Percentiles rank a stretch among this genome's conserved stretches.
These are phyloP conservation scores for Glareola pratincola DNA, from an alignment of 2,113 vertebrate species.

Conservation along the genomic window DNA sequence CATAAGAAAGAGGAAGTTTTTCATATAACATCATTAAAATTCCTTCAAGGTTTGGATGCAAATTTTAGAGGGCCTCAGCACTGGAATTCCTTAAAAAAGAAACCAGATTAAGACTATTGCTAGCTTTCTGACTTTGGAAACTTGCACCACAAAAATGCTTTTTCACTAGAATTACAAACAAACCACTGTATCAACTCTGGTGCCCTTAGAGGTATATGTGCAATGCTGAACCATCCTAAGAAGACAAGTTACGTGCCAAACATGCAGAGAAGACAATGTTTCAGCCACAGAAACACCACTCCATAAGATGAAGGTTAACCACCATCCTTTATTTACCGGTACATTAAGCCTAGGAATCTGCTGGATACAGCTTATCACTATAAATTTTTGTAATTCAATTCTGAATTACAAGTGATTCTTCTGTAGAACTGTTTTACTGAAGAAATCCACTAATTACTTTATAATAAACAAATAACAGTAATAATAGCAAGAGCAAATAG, in stretches of 20 bases:
- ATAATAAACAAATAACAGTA: neutral
- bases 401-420: neutral
- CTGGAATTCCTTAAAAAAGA: neutral
- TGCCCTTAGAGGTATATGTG: neutral
- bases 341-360: neutral
- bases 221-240: neutral
- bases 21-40: neutral
- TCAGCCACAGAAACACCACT: neutral
- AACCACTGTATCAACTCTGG: neutral
- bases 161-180: neutral
- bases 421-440: neutral
- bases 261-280: neutral
- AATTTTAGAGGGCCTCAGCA: neutral
- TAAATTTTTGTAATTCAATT: neutral
- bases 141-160: neutral
- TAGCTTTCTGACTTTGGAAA: neutral
- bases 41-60: neutral
- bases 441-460: neutral
- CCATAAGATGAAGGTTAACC: neutral
- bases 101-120: neutral
- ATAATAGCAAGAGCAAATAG: neutral
- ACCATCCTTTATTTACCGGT: neutral
- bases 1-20: neutral
- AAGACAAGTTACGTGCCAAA: neutral
- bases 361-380: neutral